These are phyloP conservation scores for Diplogasteroides magnus DNA, from an alignment of 1,140 invertebrate genomes.

Conservation along the genomic window DNA sequence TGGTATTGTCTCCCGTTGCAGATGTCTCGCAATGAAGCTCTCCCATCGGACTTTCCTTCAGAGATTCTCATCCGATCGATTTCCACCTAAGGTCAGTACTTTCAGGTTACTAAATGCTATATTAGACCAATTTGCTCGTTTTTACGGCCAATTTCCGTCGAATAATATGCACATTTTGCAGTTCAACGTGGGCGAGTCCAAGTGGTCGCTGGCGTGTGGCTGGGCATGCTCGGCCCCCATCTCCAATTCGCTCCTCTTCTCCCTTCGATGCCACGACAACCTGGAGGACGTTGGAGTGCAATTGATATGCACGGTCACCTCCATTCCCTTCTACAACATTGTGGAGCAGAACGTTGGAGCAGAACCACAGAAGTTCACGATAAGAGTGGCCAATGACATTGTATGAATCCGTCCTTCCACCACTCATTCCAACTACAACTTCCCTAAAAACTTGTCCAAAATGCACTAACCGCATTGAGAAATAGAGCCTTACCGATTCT, in stretches of 20 bases:
- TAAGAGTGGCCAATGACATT: not conserved
- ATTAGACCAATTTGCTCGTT: too few relatives aligned
- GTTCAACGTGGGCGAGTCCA: conserved; percentile 71
- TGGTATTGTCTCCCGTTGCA: not conserved
- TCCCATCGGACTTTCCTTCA: conserved; percentile 87
- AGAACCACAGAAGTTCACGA: not conserved
- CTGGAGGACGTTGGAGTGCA: conserved; percentile 63
- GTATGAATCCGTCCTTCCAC: not conserved
- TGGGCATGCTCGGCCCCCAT: conserved; percentile 75
- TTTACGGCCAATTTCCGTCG: too few relatives aligned
- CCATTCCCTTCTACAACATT: conserved; percentile 83
- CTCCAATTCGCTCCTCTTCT: conserved; percentile 73
- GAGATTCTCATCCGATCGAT: conserved; percentile 54
- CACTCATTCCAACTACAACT: too few relatives aligned
- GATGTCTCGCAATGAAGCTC: conserved; percentile 81
- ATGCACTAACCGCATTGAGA: too few relatives aligned
- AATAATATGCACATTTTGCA: too few relatives aligned
- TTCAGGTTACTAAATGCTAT: too few relatives aligned
- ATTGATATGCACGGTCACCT: conserved; percentile 75
- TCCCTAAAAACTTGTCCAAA: too few relatives aligned
- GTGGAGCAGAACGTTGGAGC: conserved; percentile 73
- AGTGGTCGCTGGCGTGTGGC: conserved; percentile 88
- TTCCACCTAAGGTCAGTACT: conserved; percentile 27
- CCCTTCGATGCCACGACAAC: conserved; percentile 79
- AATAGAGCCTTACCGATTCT: too few relatives aligned